A percentile compares a stretch with the other conserved stretches of the same genome.
phyloP scores from a whole-genome alignment of 2,888 invertebrate species.

The Rhingia rostrata region DNA sequence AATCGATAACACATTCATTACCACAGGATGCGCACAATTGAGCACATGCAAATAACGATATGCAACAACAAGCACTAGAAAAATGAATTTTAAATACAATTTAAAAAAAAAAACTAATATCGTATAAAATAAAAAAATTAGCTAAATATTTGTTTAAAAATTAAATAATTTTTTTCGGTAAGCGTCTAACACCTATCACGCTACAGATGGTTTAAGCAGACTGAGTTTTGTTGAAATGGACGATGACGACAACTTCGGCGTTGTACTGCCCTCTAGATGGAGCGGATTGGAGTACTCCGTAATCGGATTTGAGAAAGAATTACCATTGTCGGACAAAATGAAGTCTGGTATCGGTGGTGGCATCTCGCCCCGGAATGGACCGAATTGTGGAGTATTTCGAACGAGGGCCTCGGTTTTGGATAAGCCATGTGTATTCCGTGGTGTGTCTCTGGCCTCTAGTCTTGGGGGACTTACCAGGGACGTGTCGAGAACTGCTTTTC shows the following conservation, averaged over 20 bases:
- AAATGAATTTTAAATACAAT: slow-evolving; percentile 30
- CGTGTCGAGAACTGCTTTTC: slow-evolving; percentile 88
- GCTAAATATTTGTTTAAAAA: slow-evolving; percentile 43
- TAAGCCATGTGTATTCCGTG: slow-evolving; percentile 78
- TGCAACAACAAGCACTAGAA: neutral
- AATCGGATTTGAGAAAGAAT: slow-evolving; percentile 78
- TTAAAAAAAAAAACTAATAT: neutral
- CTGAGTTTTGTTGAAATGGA: slow-evolving; percentile 64
- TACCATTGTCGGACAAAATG: slow-evolving; percentile 80
- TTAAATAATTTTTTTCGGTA: slow-evolving; percentile 3
- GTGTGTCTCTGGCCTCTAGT: slow-evolving; percentile 77
- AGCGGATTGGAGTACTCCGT: slow-evolving; percentile 77
- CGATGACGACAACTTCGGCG: slow-evolving; percentile 30
- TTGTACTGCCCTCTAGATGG: slow-evolving; percentile 43
- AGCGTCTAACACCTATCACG: slow-evolving; percentile 50
- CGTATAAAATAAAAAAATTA: slow-evolving; percentile 24
- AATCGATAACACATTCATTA: slow-evolving; percentile 7
- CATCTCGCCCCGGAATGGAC: slow-evolving; percentile 89
- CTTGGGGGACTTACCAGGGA: slow-evolving; percentile 84
- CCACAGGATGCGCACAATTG: slow-evolving; percentile 25
- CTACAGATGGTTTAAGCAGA: slow-evolving; percentile 41
- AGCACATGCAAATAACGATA: slow-evolving; percentile 11
- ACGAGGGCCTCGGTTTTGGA: slow-evolving; percentile 86
- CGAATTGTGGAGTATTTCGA: slow-evolving; percentile 88
- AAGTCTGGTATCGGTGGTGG: slow-evolving; percentile 85